Percentiles rank a stretch among this genome's conserved stretches.
Conservation (phyloP, 2,888 invertebrate species). For the Callinectes sapidus region DNA sequence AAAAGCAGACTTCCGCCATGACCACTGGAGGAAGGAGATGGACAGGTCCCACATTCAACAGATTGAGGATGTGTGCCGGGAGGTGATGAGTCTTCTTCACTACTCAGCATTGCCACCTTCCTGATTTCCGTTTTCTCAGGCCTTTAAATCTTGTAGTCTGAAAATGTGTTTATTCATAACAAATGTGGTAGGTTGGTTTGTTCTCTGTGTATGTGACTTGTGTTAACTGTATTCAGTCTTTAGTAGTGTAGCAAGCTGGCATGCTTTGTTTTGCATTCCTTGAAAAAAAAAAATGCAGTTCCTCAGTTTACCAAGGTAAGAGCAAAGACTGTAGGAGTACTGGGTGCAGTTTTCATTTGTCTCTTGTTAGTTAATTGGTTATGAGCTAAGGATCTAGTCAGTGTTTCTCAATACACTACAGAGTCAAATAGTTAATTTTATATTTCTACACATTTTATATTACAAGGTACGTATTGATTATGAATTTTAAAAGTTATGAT, state of each 20-base stretch:
- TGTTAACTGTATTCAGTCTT: neutral
- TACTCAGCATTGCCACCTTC: conserved; percentile 13
- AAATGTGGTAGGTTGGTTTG: neutral
- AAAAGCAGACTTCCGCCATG: conserved; percentile 42
- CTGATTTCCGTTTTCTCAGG: neutral
- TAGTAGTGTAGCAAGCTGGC: neutral
- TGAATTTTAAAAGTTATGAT: neutral
- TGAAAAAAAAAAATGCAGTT: neutral
- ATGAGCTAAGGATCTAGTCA: too few species aligned
- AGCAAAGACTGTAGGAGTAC: too few species aligned
- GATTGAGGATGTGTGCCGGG: conserved; percentile 26
- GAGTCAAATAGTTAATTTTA: too few species aligned
- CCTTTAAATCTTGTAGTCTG: neutral
- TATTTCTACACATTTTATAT: neutral
- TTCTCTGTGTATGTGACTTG: neutral
- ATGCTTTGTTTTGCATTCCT: neutral
- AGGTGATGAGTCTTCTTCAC: conserved; percentile 34
- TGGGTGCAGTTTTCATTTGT: too few species aligned
- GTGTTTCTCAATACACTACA: too few species aligned
- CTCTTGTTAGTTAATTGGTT: too few species aligned
- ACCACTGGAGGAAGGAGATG: conserved; percentile 52
- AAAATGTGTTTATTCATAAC: neutral
- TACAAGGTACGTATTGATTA: neutral
- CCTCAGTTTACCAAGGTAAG: too few species aligned
- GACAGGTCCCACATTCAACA: neutral